Percentiles rank a stretch among this genome's conserved stretches.
Conservation (phyloP, 2,113 vertebrate genomes). For the Microcebus lehilahytsara region DNA sequence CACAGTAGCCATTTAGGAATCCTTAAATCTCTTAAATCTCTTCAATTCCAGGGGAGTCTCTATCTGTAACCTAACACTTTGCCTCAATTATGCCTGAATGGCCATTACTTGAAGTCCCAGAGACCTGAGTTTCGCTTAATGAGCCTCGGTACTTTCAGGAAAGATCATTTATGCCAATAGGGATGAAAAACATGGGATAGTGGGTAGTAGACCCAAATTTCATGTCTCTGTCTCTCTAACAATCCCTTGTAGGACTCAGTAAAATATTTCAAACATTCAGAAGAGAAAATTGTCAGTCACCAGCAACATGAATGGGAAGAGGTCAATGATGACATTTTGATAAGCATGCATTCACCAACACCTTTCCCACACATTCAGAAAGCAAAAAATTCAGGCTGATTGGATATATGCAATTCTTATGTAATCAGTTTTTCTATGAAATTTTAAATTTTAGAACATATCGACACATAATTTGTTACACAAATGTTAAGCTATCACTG, state of each 20-base stretch:
- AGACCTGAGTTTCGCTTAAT: not conserved
- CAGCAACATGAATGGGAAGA: not conserved
- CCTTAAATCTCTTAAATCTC: not conserved
- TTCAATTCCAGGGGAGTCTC: not conserved
- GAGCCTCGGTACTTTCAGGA: not conserved
- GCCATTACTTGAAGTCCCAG: not conserved
- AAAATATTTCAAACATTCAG: not conserved
- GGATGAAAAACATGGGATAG: not conserved
- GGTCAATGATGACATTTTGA: not conserved
- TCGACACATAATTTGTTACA: not conserved
- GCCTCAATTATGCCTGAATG: not conserved
- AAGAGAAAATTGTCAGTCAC: not conserved
- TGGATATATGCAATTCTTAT: not conserved
- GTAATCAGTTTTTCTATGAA: not conserved
- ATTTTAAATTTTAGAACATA: conserved; percentile 26
- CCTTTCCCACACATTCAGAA: not conserved
- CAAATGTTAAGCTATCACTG: not conserved
- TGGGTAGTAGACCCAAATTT: not conserved
- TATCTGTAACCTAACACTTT: not conserved
- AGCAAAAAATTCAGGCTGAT: not conserved
- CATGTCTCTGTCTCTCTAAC: not conserved
- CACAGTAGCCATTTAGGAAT: not conserved
- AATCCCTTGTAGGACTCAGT: not conserved
- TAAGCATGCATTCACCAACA: not conserved
- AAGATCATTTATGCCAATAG: not conserved